Base-by-base conservation (phyloP, 1,140 invertebrate genomes). In the Drosophila sp. region DNA sequence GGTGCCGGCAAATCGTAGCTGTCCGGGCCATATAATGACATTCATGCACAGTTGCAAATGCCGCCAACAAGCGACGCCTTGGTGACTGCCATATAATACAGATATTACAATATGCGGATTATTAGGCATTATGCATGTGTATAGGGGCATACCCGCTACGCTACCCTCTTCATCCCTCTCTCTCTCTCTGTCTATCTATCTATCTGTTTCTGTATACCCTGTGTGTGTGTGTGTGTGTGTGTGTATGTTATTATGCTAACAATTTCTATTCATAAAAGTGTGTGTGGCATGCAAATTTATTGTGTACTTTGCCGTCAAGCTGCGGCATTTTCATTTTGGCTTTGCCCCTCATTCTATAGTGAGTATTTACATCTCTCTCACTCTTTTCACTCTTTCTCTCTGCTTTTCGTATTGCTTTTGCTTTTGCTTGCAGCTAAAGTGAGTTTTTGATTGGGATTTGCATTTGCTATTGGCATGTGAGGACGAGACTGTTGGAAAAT, bases 21-120 rank as follows among this genome's bases (percentile, higher is more conserved):
- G 62, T 51, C 46, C 64, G 34, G 38, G 64, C 72, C 73, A 66
- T 61, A 87, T 87, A 87, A 87, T 89, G 76, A 74, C 76, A 89
- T 87, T 87, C 84, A 78, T 67, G 61, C 72, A 82, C 64, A 77
- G 74, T 77, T 69, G 74, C 59, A 73, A 72, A 74, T 70, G 65
- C 50, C 50, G 45, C 50, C 64, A 51, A 45, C 63, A 51, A 69
- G 57, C 48, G 27, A 48, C 59, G 58, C 36, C 18, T 64, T 72
- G 57, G 41, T 59, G 40, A 41, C 69, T 56, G 54, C 74, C 61
- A 64, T 89, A 83, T 83, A 89, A 87, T 89, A 79, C 76, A 89
- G 83, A 87, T 80, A 89, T 80, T 77, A 87, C 83, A 87, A 87
- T 87, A 89, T 89, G 83, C 83, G 83, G 83, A 87, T 87, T 87